A percentile compares a stretch with the other conserved stretches of the same genome.
phyloP scores from a whole-genome alignment of 1,140 invertebrate species.

The Drosophila gunungcola region DNA sequence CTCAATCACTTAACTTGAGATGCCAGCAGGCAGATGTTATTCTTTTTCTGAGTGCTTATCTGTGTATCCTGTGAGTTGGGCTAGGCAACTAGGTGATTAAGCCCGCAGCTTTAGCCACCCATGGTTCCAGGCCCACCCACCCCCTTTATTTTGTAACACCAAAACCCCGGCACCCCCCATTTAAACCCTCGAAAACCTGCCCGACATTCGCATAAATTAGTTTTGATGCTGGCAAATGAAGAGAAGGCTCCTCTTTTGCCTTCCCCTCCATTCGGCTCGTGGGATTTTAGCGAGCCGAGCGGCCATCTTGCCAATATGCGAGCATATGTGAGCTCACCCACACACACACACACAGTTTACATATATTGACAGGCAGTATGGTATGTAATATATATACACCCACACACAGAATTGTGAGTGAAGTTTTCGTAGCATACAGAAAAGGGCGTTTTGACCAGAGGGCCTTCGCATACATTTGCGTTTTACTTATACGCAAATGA shows the following conservation, averaged over 20 bases:
- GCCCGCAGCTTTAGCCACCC: constrained; percentile 7
- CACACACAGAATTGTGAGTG: constrained; percentile 8
- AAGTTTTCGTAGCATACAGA: constrained; percentile 41
- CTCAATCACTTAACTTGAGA: not conserved
- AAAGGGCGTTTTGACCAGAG: constrained; percentile 50
- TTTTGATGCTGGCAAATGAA: constrained; percentile 70
- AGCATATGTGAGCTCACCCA: constrained; percentile 34
- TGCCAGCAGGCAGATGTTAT: not conserved
- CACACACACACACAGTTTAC: constrained; percentile 10
- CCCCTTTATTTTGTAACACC: not conserved
- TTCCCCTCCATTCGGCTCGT: constrained; percentile 15
- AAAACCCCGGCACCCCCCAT: not conserved
- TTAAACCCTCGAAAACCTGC: constrained; percentile 3
- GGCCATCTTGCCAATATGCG: constrained; percentile 60
- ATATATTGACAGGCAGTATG: constrained; percentile 19
- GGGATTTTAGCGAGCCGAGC: constrained; percentile 39
- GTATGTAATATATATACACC: not conserved
- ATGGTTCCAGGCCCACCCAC: not conserved
- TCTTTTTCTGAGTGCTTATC: not conserved
- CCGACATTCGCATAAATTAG: constrained; percentile 69
- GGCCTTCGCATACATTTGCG: constrained; percentile 2
- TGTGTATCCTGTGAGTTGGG: constrained; percentile 3
- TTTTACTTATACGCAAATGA: not conserved
- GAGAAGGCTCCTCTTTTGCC: constrained; percentile 27
- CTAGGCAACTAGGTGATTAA: constrained; percentile 29